phyloP scores from a whole-genome alignment of 2,888 invertebrate genomes.

The Oithona nana region DNA sequence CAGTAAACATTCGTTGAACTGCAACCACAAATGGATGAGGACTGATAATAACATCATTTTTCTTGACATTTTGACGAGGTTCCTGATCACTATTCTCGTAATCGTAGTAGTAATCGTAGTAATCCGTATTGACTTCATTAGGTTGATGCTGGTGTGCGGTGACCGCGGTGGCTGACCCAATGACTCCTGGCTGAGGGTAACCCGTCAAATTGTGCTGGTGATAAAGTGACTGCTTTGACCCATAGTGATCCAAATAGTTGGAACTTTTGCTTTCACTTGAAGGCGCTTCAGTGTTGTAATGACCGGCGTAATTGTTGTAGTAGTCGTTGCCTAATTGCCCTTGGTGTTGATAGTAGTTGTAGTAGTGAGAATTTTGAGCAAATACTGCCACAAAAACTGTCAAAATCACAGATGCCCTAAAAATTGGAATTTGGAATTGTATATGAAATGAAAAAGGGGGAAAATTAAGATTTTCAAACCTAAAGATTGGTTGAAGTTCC shows the following conservation, averaged over 20 bases:
- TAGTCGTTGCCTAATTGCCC: no score
- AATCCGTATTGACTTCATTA: not conserved
- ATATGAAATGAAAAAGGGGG: no score
- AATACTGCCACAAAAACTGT: no score
- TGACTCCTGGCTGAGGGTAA: no score
- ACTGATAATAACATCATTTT: not conserved
- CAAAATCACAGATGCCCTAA: no score
- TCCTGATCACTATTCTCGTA: not conserved
- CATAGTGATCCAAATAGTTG: not conserved
- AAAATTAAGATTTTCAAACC: no score
- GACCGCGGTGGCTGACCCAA: no score
- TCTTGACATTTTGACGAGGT: not conserved
- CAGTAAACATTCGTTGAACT: not conserved
- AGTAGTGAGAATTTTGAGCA: no score
- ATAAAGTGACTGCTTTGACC: not conserved
- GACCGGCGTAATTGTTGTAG: not conserved
- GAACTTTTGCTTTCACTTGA: not conserved
- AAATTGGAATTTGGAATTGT: no score
- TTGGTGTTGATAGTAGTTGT: no score
- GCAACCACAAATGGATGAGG: not conserved
- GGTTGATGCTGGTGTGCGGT: not conserved
- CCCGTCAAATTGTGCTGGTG: not conserved
- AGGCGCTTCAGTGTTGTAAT: not conserved
- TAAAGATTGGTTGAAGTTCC: no score
- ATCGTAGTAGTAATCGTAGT: not conserved